Percentiles rank a stretch among this genome's conserved stretches.
Evolutionary conservation across 2,888 invertebrate genomes (phyloP).

Genomic region (Phorcus lineatus): DNA sequence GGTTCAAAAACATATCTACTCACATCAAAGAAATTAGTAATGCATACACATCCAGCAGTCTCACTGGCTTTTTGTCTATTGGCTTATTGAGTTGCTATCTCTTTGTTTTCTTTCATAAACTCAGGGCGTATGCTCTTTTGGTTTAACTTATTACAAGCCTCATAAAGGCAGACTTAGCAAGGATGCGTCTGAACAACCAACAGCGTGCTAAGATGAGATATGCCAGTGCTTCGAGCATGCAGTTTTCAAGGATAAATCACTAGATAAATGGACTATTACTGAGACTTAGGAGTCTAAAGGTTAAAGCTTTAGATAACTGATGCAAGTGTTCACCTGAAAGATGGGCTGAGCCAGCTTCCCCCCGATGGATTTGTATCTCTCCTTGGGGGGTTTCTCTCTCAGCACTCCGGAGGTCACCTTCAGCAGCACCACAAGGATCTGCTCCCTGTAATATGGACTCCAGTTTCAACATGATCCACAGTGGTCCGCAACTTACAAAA

Average conservation of each 20-base stretch:
- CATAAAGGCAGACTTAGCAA: too few relatives aligned
- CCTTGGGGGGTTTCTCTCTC: conserved; percentile 82
- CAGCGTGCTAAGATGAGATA: not conserved
- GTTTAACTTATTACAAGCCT: too few relatives aligned
- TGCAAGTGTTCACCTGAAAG: conserved; percentile 73
- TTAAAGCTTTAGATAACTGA: not conserved
- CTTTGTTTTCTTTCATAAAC: too few relatives aligned
- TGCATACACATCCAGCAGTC: too few relatives aligned
- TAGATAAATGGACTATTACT: not conserved
- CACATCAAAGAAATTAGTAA: too few relatives aligned
- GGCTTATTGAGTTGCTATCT: too few relatives aligned
- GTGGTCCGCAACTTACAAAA: too few relatives aligned
- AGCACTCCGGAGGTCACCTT: conserved; percentile 94
- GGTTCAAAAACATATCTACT: too few relatives aligned
- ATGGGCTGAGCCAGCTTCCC: conserved; percentile 76
- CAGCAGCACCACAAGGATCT: conserved; percentile 88
- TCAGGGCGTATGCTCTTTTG: too few relatives aligned
- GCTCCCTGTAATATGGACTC: conserved; percentile 89
- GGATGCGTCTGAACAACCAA: too few relatives aligned
- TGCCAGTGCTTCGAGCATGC: not conserved
- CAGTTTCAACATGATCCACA: not conserved
- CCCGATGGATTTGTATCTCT: conserved; percentile 81
- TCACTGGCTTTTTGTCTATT: too few relatives aligned
- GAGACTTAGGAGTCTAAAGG: not conserved
- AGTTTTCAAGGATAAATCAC: not conserved